Conservation (phyloP, 1,140 invertebrate species). For the Tetramorium simillimum region DNA sequence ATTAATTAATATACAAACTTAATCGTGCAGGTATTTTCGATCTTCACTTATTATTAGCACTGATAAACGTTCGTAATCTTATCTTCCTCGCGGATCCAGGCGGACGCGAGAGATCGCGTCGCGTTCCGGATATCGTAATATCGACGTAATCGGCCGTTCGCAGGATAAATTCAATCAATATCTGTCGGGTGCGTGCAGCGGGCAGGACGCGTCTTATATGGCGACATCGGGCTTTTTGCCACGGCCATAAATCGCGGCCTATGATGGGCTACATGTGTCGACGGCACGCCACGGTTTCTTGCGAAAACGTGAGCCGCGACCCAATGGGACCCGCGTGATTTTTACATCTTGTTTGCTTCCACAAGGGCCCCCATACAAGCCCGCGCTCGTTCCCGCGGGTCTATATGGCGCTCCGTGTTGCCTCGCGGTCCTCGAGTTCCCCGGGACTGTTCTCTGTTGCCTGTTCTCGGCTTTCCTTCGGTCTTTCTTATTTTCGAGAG, state of each 20-base stretch:
- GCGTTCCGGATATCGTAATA: conserved; percentile 15
- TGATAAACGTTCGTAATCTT: not conserved
- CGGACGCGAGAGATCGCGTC: not conserved
- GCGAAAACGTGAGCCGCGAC: conserved; percentile 80
- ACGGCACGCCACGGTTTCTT: conserved; percentile 82
- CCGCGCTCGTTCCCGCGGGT: conserved; percentile 48
- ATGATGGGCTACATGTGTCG: conserved; percentile 84
- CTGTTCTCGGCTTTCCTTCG: not conserved
- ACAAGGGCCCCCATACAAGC: not conserved
- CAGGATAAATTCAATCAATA: conserved; percentile 83
- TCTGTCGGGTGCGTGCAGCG: conserved; percentile 67
- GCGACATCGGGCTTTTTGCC: conserved; percentile 74
- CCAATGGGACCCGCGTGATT: conserved; percentile 76
- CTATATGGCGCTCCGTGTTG: conserved; percentile 66
- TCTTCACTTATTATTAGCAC: not conserved
- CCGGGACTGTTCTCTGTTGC: conserved; percentile 9
- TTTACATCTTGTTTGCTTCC: conserved; percentile 82
- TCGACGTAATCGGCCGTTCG: conserved; percentile 78
- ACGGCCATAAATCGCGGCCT: conserved; percentile 82
- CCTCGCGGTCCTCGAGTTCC: conserved; percentile 59
- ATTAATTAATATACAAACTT: not conserved
- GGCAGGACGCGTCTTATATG: conserved; percentile 77
- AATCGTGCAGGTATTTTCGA: not conserved
- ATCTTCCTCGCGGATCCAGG: not conserved
- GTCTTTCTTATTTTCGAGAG: not conserved